Conservation (phyloP, 2,888 invertebrate genomes). For the Pteria penguin region DNA sequence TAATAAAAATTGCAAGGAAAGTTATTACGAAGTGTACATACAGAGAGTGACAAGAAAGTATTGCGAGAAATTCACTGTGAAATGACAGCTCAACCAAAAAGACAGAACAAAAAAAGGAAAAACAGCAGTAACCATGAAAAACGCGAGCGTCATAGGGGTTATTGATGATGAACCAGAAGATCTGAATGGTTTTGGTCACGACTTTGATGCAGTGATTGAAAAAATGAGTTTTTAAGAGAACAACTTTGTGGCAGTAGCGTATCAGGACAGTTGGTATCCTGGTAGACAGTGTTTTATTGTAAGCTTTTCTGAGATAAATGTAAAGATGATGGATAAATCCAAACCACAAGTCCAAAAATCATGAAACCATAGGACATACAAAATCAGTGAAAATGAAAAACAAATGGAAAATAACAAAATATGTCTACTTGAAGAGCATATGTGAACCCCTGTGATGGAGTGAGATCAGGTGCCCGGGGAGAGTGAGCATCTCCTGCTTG, state of each 20-base stretch:
- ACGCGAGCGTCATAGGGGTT: neutral
- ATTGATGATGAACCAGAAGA: too few species aligned
- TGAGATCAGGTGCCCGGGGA: too few species aligned
- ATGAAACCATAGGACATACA: too few species aligned
- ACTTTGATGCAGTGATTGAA: neutral
- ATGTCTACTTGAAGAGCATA: too few species aligned
- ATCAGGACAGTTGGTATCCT: constrained; percentile 35
- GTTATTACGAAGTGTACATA: constrained; percentile 14
- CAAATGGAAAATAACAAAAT: too few species aligned
- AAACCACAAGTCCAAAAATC: too few species aligned
- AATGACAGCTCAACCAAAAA: constrained; percentile 16
- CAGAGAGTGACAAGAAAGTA: constrained; percentile 33
- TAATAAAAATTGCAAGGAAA: constrained; percentile 40
- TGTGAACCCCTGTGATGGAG: too few species aligned
- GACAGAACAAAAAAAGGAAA: neutral
- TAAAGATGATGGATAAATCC: too few species aligned
- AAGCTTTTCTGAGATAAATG: neutral
- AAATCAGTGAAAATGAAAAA: too few species aligned
- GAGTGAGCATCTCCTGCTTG: too few species aligned
- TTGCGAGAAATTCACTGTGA: constrained; percentile 25
- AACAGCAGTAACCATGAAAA: neutral
- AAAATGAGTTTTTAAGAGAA: constrained; percentile 2
- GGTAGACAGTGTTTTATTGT: constrained; percentile 19
- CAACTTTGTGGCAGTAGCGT: constrained; percentile 28
- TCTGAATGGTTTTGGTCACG: neutral